Conservation (phyloP, 2,888 invertebrate species). For the Gymnoscelis rufifasciata region DNA sequence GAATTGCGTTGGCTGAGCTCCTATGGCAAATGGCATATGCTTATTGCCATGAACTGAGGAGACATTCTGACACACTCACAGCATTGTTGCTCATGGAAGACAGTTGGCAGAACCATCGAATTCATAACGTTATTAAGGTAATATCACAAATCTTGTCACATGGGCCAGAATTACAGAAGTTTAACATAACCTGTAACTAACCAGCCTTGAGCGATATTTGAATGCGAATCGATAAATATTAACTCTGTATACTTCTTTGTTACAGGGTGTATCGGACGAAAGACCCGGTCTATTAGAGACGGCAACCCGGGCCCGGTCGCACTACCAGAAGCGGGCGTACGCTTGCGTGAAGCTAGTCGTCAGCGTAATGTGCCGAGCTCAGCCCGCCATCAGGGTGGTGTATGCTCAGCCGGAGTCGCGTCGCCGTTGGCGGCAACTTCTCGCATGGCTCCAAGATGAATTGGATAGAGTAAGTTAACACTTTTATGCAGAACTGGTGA, state of each 20-base stretch:
- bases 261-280: conserved; percentile 76
- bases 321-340: conserved; percentile 97
- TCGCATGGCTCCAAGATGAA: conserved; percentile 97
- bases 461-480: conserved; percentile 83
- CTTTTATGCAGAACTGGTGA: no score
- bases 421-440: conserved; percentile 92
- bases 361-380: conserved; percentile 91
- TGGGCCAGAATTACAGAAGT: no score
- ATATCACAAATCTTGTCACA: neutral
- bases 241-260: neutral
- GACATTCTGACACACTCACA: conserved; percentile 93
- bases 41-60: conserved; percentile 95
- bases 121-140: conserved; percentile 94
- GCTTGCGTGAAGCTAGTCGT: conserved; percentile 98
- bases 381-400: conserved; percentile 88
- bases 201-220: no score
- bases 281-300: conserved; percentile 96
- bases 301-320: conserved; percentile 93
- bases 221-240: no score
- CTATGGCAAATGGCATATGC: conserved; percentile 94
- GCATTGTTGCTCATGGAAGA: conserved; percentile 94
- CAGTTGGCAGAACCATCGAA: conserved; percentile 96
- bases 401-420: conserved; percentile 87
- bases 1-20: conserved; percentile 91
- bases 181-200: no score